Evolutionary conservation across 1,140 invertebrate species (phyloP).

Genomic region (Monomorium pharaonis): DNA sequence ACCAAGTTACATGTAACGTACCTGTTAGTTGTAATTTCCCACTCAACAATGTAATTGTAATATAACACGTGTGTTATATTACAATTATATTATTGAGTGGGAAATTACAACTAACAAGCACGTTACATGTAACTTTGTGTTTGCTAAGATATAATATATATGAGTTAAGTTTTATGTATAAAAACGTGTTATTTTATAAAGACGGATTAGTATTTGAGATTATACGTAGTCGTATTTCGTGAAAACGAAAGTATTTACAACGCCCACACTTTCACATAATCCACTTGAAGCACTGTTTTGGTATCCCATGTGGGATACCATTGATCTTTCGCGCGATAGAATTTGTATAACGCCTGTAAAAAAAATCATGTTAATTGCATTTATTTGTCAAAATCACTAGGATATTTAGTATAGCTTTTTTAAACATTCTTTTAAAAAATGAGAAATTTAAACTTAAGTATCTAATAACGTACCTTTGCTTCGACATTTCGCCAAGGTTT

Average conservation of each 20-base stretch:
- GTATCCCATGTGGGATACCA: slow-evolving; percentile 88
- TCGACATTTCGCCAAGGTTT: slow-evolving; percentile 91
- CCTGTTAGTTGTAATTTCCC: no score
- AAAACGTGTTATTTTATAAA: neutral
- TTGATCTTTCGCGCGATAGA: slow-evolving; percentile 81
- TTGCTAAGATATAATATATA: no score
- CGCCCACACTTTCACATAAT: slow-evolving; percentile 88
- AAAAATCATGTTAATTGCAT: neutral
- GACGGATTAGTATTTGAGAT: neutral
- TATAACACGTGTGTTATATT: no score
- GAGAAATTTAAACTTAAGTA: neutral
- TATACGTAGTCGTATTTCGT: neutral
- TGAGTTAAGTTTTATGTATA: neutral
- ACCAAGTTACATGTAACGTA: no score
- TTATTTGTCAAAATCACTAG: neutral
- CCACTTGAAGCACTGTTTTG: slow-evolving; percentile 86
- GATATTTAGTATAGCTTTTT: neutral
- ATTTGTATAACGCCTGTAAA: slow-evolving; percentile 84
- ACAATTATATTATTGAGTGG: no score
- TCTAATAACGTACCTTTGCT: slow-evolving; percentile 74
- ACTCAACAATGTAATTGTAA: no score
- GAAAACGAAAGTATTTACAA: slow-evolving; percentile 78
- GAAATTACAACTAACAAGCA: no score
- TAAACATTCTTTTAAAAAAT: neutral
- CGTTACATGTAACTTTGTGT: no score